Conservation (phyloP, 2,888 invertebrate genomes). For the Ormyrus labotus region DNA sequence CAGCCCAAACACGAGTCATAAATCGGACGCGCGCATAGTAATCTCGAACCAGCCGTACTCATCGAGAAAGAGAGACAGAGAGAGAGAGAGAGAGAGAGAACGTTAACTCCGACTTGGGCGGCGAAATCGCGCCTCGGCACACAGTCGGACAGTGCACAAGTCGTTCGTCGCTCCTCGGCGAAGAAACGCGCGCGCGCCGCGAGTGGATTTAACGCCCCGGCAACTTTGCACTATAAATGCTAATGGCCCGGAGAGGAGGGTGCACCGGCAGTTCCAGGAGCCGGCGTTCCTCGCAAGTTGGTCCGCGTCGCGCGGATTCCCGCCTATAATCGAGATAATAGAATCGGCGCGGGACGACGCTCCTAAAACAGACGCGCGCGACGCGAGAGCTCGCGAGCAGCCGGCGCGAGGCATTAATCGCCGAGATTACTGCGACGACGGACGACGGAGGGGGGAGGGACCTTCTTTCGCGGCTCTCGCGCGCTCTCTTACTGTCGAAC, state of each 20-base stretch:
- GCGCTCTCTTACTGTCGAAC: no score
- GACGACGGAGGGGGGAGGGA: no score
- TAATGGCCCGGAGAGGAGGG: conserved; percentile 58
- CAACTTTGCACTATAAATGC: conserved; percentile 69
- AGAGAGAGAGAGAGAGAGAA: no score
- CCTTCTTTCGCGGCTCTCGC: no score
- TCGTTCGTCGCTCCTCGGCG: conserved; percentile 29
- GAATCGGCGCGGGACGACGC: conserved; percentile 18
- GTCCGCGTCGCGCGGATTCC: background rate
- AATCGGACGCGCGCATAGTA: conserved; percentile 13
- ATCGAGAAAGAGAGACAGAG: no score
- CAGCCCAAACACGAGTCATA: background rate
- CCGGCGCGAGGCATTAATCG: conserved; percentile 12
- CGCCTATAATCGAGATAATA: conserved; percentile 52
- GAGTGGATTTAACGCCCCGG: conserved; percentile 61
- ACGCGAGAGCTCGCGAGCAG: background rate
- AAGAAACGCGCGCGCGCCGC: conserved; percentile 20
- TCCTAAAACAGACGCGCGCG: conserved; percentile 9
- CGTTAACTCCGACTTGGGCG: no score
- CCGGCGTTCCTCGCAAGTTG: background rate
- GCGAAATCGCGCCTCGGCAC: background rate
- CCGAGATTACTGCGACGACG: background rate
- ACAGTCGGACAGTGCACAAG: conserved; percentile 15
- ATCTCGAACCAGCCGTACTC: background rate
- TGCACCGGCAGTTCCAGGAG: background rate